These are phyloP conservation scores for Serranus cabrilla DNA, from an alignment of 2,797 vertebrate genomes.

Conservation along the genomic window DNA sequence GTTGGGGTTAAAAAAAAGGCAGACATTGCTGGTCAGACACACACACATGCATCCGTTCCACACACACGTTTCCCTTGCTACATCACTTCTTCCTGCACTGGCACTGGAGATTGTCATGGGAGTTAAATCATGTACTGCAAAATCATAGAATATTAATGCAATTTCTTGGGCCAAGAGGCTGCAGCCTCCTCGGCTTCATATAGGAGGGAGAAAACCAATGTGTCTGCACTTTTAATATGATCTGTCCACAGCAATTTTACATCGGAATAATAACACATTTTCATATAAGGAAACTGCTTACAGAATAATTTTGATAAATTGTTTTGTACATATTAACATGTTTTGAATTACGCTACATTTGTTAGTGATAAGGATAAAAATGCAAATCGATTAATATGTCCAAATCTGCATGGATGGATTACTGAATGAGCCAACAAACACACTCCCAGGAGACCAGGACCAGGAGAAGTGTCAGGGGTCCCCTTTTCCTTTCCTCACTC, in stretches of 20 bases:
- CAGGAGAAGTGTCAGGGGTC: too few species aligned
- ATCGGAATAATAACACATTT: background rate
- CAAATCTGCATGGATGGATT: too few species aligned
- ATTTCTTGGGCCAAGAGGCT: background rate
- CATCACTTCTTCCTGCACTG: background rate
- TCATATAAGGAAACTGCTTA: background rate
- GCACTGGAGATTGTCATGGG: conserved; percentile 2
- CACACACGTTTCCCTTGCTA: background rate
- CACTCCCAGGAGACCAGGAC: too few species aligned
- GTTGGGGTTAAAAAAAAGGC: background rate
- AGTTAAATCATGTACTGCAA: conserved; percentile 13
- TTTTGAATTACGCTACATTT: background rate
- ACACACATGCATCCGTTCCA: background rate
- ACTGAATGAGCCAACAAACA: too few species aligned
- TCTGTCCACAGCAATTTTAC: conserved; percentile 2
- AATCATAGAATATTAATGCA: background rate
- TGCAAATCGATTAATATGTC: background rate
- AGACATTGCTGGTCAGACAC: conserved; percentile 1
- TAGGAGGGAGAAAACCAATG: conserved; percentile 1
- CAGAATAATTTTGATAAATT: background rate
- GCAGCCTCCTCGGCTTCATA: background rate
- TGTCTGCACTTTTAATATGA: conserved; percentile 9
- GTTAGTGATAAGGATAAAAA: background rate
- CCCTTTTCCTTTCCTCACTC: too few species aligned
- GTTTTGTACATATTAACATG: too few species aligned